Percentiles rank a stretch among this genome's conserved stretches.
Conservation (phyloP, 2,888 invertebrate genomes). For the Apamea monoglypha region DNA sequence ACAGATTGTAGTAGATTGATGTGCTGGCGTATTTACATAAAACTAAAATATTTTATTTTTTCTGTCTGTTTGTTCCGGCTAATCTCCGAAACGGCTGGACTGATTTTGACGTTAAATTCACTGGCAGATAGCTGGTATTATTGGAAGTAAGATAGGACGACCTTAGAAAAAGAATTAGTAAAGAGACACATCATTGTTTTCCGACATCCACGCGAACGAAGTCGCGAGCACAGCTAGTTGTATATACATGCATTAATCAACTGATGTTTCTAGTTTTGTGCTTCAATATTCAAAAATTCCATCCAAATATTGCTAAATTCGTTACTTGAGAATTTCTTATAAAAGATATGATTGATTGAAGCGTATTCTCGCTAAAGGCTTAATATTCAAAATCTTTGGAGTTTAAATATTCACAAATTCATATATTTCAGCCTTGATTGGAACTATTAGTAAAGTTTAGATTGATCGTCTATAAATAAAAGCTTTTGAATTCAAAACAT, state of each 20-base stretch:
- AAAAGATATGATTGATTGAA: constrained; percentile 45
- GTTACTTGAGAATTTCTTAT: constrained; percentile 14
- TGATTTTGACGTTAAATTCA: neutral
- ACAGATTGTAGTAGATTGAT: too few relatives aligned
- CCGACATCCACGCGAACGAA: neutral
- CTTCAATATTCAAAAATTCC: constrained; percentile 16
- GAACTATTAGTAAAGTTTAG: constrained; percentile 60
- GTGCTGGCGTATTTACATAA: too few relatives aligned
- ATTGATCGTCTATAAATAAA: constrained; percentile 55
- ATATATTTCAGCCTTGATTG: constrained; percentile 53
- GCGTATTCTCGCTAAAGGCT: constrained; percentile 33
- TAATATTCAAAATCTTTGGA: constrained; percentile 46
- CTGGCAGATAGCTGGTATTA: neutral
- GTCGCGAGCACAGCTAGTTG: too few relatives aligned
- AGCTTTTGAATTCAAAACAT: constrained; percentile 51
- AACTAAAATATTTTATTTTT: too few relatives aligned
- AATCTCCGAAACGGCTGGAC: neutral
- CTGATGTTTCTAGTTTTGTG: neutral
- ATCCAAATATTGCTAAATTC: constrained; percentile 14
- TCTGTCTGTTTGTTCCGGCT: neutral
- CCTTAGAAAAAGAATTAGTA: neutral
- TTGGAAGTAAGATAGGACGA: too few relatives aligned
- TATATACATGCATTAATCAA: neutral
- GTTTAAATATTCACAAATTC: constrained; percentile 55
- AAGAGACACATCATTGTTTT: neutral